phyloP scores from a whole-genome alignment of 2,888 invertebrate genomes.

The Drosophila dives region DNA sequence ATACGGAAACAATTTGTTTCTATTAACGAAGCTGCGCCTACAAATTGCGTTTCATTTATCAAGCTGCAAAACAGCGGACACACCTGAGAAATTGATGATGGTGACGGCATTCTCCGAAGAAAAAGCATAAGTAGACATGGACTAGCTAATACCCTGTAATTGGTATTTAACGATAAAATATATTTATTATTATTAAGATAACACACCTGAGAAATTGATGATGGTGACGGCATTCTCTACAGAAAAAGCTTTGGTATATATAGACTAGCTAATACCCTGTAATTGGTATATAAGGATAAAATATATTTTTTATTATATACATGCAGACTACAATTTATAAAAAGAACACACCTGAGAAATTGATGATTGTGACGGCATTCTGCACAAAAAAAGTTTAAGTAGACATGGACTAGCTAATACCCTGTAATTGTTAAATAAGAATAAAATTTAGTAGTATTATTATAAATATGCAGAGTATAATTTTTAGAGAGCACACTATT shows the following conservation, averaged over 20 bases:
- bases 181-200: background rate
- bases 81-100: constrained; percentile 75
- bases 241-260: constrained; percentile 7
- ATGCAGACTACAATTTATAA: background rate
- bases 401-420: constrained; percentile 12
- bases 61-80: constrained; percentile 57
- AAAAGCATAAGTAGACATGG: constrained; percentile 1
- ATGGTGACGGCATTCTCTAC: constrained; percentile 40
- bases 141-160: constrained; percentile 25
- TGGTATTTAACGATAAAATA: background rate
- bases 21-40: constrained; percentile 78
- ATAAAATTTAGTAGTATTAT: background rate
- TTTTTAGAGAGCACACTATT: too few relatives aligned
- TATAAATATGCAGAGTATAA: background rate
- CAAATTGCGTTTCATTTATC: constrained; percentile 77
- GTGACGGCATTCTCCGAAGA: constrained; percentile 43
- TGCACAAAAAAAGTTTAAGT: constrained; percentile 22
- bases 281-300: background rate
- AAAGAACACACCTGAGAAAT: too few relatives aligned
- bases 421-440: background rate
- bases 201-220: too few relatives aligned
- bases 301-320: background rate
- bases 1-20: constrained; percentile 72
- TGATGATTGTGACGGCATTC: constrained; percentile 30
- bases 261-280: constrained; percentile 25